Conservation (phyloP, 2,113 vertebrate species). For the Laterallus jamaicensis region DNA sequence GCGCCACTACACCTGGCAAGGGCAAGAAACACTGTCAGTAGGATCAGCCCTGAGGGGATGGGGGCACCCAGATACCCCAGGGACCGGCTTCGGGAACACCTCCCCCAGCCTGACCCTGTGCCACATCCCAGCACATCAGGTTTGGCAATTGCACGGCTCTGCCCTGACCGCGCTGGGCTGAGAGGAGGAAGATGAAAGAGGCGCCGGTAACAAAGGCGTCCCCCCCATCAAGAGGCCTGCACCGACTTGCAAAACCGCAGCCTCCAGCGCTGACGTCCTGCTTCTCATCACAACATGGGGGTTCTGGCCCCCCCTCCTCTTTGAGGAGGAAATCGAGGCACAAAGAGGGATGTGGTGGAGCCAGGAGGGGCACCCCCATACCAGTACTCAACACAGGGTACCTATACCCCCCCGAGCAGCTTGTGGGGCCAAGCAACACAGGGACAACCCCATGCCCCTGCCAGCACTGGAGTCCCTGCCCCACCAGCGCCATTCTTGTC, state of each 20-base stretch:
- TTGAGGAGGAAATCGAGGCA: neutral
- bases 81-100: neutral
- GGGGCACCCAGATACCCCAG: fast-evolving
- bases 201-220: conserved; percentile 1
- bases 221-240: neutral
- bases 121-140: neutral
- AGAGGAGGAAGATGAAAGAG: conserved; percentile 54
- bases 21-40: fast-evolving
- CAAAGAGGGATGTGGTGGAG: fast-evolving
- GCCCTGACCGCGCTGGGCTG: neutral
- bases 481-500: neutral
- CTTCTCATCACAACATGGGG: neutral
- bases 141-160: neutral
- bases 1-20: conserved; percentile 78
- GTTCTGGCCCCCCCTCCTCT: neutral
- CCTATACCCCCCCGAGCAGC: fast-evolving
- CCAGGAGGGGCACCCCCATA: neutral
- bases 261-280: neutral
- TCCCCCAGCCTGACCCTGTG: neutral
- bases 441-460: neutral
- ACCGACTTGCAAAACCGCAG: conserved; percentile 6
- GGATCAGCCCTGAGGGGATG: fast-evolving
- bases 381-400: neutral
- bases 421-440: fast-evolving
- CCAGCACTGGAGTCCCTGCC: neutral